A percentile compares a stretch with the other conserved stretches of the same genome.
These are phyloP conservation scores for Acanthosepion pharaonis DNA, from an alignment of 2,888 invertebrate genomes.

Conservation along the genomic window DNA sequence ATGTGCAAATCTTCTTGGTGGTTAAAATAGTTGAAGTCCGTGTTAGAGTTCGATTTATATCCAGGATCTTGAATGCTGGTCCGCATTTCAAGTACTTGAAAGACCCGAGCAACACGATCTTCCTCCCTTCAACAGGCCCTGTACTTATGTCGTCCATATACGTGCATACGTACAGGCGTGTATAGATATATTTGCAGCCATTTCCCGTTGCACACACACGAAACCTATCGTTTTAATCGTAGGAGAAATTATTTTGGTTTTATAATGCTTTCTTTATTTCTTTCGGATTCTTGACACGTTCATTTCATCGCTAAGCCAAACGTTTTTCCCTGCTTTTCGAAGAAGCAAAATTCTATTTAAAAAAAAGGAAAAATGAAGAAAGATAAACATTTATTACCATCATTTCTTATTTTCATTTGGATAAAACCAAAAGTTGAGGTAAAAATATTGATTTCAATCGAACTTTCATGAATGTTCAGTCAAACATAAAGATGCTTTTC, in stretches of 20 bases:
- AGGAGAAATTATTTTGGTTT: not conserved
- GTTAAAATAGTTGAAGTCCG: too few relatives aligned
- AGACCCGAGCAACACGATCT: not conserved
- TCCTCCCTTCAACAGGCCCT: not conserved
- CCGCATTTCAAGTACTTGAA: too few relatives aligned
- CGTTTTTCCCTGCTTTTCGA: not conserved
- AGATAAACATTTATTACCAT: not conserved
- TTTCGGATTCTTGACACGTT: not conserved
- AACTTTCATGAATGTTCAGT: not conserved
- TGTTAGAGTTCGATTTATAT: too few relatives aligned
- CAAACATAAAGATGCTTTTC: not conserved
- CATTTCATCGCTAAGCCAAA: constrained; percentile 2
- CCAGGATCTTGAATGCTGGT: too few relatives aligned
- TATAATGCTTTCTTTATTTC: not conserved
- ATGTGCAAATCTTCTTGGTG: too few relatives aligned
- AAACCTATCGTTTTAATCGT: not conserved
- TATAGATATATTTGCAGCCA: not conserved
- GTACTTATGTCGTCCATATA: not conserved
- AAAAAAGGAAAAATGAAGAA: not conserved
- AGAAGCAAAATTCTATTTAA: not conserved
- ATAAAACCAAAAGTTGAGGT: constrained; percentile 6
- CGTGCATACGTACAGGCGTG: not conserved
- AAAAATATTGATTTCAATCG: constrained; percentile 33
- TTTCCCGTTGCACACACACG: too few relatives aligned
- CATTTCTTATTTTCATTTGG: not conserved